Evolutionary conservation across 2,888 invertebrate genomes (phyloP).

Genomic region (Tolmerus cingulatus): DNA sequence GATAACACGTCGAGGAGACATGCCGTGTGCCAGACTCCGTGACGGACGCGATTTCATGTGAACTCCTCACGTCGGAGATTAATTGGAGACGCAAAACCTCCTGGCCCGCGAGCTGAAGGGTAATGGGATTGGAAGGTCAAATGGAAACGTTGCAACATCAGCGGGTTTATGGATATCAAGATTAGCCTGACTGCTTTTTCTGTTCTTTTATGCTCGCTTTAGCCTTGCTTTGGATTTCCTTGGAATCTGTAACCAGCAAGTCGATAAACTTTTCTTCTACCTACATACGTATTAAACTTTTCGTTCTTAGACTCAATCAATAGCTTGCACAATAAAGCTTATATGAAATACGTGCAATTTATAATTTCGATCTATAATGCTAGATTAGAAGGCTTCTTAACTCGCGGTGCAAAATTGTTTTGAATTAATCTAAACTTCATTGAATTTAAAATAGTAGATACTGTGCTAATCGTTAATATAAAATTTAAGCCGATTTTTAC

Average conservation of each 20-base stretch:
- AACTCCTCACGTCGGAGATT: background rate
- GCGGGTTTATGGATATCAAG: background rate
- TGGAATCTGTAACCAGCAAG: background rate
- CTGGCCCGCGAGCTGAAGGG: background rate
- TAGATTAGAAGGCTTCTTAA: no score
- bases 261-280: background rate
- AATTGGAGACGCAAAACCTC: background rate
- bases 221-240: background rate
- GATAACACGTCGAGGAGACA: background rate
- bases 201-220: background rate
- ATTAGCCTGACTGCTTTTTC: background rate
- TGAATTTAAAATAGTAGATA: no score
- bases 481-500: no score
- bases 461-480: no score
- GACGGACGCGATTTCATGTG: slow-evolving; percentile 1
- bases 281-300: no score
- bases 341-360: no score
- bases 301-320: no score
- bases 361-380: no score
- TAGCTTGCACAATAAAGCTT: no score
- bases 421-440: no score
- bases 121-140: background rate
- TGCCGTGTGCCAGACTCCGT: background rate
- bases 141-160: background rate
- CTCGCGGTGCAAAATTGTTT: no score